Percentiles rank a stretch among this genome's conserved stretches.
Evolutionary conservation across 2,113 vertebrate species (phyloP).

Genomic region (Dryoscopus gambensis): DNA sequence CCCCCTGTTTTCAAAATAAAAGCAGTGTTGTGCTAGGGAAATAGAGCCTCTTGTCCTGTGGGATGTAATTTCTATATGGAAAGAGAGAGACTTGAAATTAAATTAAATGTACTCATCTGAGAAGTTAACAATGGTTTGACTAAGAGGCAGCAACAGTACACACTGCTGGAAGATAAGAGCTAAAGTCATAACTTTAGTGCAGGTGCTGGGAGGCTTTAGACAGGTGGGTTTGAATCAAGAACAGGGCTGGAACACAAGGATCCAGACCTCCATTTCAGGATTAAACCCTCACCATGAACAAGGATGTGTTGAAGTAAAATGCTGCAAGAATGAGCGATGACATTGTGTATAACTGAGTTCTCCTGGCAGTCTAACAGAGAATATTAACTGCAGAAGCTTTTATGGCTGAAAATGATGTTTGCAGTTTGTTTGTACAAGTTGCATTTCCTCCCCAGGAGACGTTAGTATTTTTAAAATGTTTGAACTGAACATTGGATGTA

Average conservation of each 20-base stretch:
- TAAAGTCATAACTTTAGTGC: background rate
- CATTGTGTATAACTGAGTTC: background rate
- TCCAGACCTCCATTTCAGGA: background rate
- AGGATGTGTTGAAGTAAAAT: background rate
- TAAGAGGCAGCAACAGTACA: background rate
- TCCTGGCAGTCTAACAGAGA: background rate
- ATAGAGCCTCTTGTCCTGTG: background rate
- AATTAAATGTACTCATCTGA: background rate
- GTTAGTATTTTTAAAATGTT: background rate
- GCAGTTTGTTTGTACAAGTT: background rate
- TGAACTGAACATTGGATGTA: background rate
- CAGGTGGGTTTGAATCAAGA: background rate
- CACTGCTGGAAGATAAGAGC: background rate
- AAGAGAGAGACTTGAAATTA: background rate
- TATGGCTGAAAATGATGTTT: background rate
- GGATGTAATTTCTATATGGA: background rate
- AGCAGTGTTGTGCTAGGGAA: background rate
- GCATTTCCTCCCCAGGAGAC: background rate
- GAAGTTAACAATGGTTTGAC: background rate
- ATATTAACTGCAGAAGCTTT: background rate
- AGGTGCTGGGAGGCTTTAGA: background rate
- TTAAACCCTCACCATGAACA: background rate
- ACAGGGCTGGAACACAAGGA: fast-evolving
- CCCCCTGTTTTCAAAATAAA: background rate
- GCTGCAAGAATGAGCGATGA: background rate